Base-by-base conservation (phyloP, 2,888 invertebrate genomes). In the Troglohyphantes excavatus region DNA sequence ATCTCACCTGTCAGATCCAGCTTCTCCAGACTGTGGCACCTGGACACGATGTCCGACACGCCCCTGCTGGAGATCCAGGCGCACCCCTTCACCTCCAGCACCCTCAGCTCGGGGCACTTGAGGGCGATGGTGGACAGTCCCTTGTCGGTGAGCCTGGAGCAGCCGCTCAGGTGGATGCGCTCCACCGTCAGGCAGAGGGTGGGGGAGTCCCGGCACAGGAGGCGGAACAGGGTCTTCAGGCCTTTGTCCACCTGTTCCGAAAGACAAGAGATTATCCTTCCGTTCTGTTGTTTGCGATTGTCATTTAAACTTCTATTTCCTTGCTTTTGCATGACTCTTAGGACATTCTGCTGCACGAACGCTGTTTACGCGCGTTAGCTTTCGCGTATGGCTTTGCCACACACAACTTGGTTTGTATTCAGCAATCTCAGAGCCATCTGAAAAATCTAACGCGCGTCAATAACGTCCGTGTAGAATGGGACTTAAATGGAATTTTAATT, bases 1-100 rank as follows among this genome's bases (percentile, higher is more conserved):
- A 7, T 2, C 94, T 94, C 93, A 97, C 97, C 97, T 91, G 97
- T 96, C 23, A 97, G 95, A 94, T 97, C 97, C 73, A 98, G 95
- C 93, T 97, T 97, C 94, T 97, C 96, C 88, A 98, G 94, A 93
- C 96, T 96, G 91, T 95, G 95, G 93, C 97, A 96, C 92, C 96
- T 95, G 2, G 96, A 96, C 81, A 96, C 95, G 9, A 97, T 95
- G 92, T 97, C 97, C 79, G 96, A 96, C 78, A 98, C 93, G 0
- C 97, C 96, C 65, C 96, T 95, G 92, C 97, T 97, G 75, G 96
- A 96, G 92, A 97, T 95, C 90, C 95, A 95, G 76, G 95, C 94
- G 91, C 97, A 96, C 0, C 96, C 96, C 89, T 96, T 96, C 79
- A 97, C 94, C 90, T 97, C 97, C 79, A 98, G 94, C 92, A 96